A percentile compares a stretch with the other conserved stretches of the same genome.
These are phyloP conservation scores for Ylistrum balloti DNA, from an alignment of 1,140 invertebrate genomes.

Conservation along the genomic window DNA sequence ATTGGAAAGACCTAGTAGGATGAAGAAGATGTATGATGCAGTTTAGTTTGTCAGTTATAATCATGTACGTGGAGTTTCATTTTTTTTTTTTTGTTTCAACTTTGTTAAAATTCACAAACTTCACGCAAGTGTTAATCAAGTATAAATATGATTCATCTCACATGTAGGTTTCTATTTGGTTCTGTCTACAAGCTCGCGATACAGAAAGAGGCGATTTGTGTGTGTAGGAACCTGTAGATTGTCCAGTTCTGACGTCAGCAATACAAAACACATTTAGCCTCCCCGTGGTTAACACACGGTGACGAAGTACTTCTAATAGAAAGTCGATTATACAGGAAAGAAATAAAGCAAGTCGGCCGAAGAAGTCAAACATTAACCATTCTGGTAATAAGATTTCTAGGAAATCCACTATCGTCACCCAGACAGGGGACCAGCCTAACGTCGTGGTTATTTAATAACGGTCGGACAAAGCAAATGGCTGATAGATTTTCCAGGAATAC, in stretches of 20 bases:
- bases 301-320: background rate
- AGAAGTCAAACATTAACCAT: slow-evolving; percentile 34
- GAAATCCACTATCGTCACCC: background rate
- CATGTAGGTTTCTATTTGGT: too few relatives aligned
- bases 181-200: too few relatives aligned
- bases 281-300: background rate
- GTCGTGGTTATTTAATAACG: slow-evolving; percentile 15
- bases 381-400: background rate
- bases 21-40: too few relatives aligned
- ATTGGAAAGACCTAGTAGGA: too few relatives aligned
- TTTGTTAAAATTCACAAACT: too few relatives aligned
- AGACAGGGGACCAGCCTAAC: background rate
- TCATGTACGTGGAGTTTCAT: too few relatives aligned
- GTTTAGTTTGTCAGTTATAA: too few relatives aligned
- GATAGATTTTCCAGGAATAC: background rate
- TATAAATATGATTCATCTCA: too few relatives aligned
- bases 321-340: background rate
- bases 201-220: too few relatives aligned
- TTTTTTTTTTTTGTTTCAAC: too few relatives aligned
- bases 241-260: background rate
- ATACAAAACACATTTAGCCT: background rate
- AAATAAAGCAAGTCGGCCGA: slow-evolving; percentile 16
- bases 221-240: too few relatives aligned
- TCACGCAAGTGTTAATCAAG: too few relatives aligned
- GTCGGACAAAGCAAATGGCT: background rate